A percentile compares a stretch with the other conserved stretches of the same genome.
Conservation (phyloP, 2,113 vertebrate species). For the Tupaia chinensis region DNA sequence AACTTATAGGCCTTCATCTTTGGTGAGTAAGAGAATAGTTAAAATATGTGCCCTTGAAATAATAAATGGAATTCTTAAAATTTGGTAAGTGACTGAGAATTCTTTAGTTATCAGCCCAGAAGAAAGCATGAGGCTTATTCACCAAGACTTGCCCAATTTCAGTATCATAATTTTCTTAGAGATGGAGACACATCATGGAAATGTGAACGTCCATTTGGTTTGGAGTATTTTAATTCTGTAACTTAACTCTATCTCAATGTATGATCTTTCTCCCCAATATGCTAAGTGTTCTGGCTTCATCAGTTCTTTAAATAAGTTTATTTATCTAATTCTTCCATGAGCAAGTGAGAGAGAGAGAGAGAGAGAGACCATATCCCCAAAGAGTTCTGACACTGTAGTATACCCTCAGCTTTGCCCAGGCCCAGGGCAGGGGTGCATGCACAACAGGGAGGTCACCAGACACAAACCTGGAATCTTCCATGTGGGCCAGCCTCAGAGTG, state of each 20-base stretch:
- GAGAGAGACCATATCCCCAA: too few relatives aligned
- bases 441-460: too few relatives aligned
- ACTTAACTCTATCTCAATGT: not conserved
- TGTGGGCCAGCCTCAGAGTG: too few relatives aligned
- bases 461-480: too few relatives aligned
- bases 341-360: too few relatives aligned
- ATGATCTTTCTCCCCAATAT: not conserved
- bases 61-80: not conserved
- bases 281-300: not conserved
- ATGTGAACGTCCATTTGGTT: not conserved
- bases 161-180: not conserved
- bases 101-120: not conserved
- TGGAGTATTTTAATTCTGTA: not conserved
- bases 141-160: not conserved
- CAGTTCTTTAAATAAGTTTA: not conserved
- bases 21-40: not conserved
- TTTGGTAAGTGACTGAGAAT: not conserved
- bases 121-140: not conserved
- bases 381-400: too few relatives aligned
- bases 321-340: too few relatives aligned
- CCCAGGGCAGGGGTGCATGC: too few relatives aligned
- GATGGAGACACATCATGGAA: not conserved
- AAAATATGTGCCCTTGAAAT: slow-evolving; percentile 27
- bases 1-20: not conserved
- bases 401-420: too few relatives aligned